A percentile compares a stretch with the other conserved stretches of the same genome.
Evolutionary conservation across 2,888 invertebrate genomes (phyloP).

Genomic region (Agrilus cyanescens): DNA sequence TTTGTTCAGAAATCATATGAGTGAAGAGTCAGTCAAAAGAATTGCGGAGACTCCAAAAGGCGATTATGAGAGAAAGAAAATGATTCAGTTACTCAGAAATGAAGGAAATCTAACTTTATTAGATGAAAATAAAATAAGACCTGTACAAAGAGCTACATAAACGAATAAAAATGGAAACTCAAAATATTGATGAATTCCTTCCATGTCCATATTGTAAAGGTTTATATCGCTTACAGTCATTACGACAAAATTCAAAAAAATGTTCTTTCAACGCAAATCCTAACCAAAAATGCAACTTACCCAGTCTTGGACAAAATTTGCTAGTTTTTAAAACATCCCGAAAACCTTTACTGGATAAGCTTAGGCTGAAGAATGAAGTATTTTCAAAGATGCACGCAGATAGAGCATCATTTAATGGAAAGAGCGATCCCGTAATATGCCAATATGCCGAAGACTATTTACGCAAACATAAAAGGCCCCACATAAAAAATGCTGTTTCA

Average conservation of each 20-base stretch:
- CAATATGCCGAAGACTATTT: constrained; percentile 19
- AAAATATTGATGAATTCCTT: background rate
- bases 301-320: too few species aligned
- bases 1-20: background rate
- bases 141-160: background rate
- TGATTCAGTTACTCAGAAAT: constrained; percentile 2
- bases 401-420: constrained; percentile 13
- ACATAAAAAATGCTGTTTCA: constrained; percentile 16
- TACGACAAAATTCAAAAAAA: too few species aligned
- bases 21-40: background rate
- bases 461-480: constrained; percentile 18
- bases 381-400: constrained; percentile 18
- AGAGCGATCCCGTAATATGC: constrained; percentile 16
- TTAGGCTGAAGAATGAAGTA: constrained; percentile 17
- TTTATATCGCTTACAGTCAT: background rate
- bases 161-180: background rate
- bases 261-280: too few species aligned
- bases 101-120: constrained; percentile 2
- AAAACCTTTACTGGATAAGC: constrained; percentile 4
- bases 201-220: constrained; percentile 3
- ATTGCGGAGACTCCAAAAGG: background rate
- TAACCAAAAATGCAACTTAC: too few species aligned
- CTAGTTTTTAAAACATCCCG: too few species aligned
- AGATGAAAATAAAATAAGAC: constrained; percentile 3
- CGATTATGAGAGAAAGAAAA: background rate